These are phyloP conservation scores for Hyles lineata DNA, from an alignment of 2,888 invertebrate species.

Conservation along the genomic window DNA sequence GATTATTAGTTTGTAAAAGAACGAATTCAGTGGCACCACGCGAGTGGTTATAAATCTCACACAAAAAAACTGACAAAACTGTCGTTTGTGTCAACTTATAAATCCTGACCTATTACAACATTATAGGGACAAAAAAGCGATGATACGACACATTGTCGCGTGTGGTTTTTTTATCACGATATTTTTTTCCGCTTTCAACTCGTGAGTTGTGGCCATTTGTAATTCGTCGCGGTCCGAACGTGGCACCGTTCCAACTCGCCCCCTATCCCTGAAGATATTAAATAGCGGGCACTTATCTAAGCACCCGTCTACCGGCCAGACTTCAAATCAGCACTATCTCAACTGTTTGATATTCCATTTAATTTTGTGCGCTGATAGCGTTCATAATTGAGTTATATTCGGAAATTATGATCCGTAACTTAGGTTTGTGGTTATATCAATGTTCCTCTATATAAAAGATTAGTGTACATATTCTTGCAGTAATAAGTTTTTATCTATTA, in stretches of 20 bases:
- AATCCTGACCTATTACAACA: constrained; percentile 17
- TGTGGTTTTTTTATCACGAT: constrained; percentile 2
- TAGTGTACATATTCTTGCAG: background rate
- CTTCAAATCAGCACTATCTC: constrained; percentile 67
- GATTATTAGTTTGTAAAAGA: too few species aligned
- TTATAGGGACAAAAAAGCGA: constrained; percentile 17
- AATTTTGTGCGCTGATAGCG: constrained; percentile 53
- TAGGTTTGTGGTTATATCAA: background rate
- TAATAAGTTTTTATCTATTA: background rate
- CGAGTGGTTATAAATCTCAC: background rate
- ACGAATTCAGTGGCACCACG: too few species aligned
- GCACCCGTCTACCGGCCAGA: constrained; percentile 56
- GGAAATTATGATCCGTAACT: background rate
- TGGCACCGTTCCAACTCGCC: constrained; percentile 62
- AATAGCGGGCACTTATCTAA: constrained; percentile 76
- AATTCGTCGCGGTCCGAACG: constrained; percentile 47
- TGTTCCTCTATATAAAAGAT: background rate
- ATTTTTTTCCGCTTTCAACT: constrained; percentile 42
- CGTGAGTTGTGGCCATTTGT: constrained; percentile 45
- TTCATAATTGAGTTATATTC: constrained; percentile 49
- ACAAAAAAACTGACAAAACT: background rate
- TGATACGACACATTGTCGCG: constrained; percentile 17
- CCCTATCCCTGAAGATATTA: constrained; percentile 63
- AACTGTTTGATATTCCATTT: constrained; percentile 67
- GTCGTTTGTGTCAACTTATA: constrained; percentile 29